Evolutionary conservation across 2,888 invertebrate species (phyloP), one percentile per base, ranked within the genome.

Genomic region (Acanthacorydalis orientalis): DNA sequence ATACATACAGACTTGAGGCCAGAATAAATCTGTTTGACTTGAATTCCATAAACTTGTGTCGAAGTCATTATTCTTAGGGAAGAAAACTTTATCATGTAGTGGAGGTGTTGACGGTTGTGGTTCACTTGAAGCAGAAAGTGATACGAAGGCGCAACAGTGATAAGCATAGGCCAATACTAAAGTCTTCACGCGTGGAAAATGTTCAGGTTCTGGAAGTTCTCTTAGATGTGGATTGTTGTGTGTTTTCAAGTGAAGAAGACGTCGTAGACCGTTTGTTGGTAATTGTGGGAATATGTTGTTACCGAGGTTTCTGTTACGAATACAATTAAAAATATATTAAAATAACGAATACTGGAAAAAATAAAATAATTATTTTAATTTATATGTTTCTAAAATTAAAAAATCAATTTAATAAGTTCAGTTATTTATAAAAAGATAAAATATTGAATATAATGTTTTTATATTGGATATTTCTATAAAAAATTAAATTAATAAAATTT

Each of bases 101-200:
- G 74, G 59, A 7, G 67, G 68, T 43, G 63, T 64, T 4, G 67
- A 69, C n/a, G 71, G 71, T 0, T 63, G 68, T 50, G 56, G 62
- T 54, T 62, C 68, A 54, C 63, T 64, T 47, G 77, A 75, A 55
- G 77, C 73, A 23, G 23, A 23, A 55, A 80, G 66, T 42, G 83
- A 80, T 59, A 87, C 64, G 68, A 88, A 92, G 52, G 88, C 83
- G 68, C 95, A 95, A 69, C 95, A 96, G 64, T 96, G 95, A 68
- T 95, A 96, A 54, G 95, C 93, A 67, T 93, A 95, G 1, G 92
- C 87, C 37, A 95, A 69, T 38, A 87, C 80, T 59, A 93, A 71
- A 10, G 82, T 83, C 68, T 86, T 81, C 52, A 93, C 86, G 34
- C 83, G 71, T 0, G 92, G 93, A 67, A 95, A 90, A 47, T 79